Evolutionary conservation across 2,888 invertebrate species (phyloP), one percentile per base, ranked within the genome.

Genomic region (Latheticus oryzae): DNA sequence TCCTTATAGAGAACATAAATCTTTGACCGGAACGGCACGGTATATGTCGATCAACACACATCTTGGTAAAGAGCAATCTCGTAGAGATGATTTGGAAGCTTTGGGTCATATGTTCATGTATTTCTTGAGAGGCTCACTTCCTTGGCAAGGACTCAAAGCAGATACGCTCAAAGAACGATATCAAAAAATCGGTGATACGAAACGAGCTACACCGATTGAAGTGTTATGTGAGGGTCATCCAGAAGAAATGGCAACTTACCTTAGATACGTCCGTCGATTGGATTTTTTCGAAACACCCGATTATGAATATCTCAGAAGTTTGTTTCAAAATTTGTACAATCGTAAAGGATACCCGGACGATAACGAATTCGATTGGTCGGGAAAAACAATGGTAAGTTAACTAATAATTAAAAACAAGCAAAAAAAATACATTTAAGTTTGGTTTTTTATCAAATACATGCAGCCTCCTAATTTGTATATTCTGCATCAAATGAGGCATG

Each of bases 1-100:
- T 86, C 98, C 99, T 75, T 99, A 99, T 84, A 92, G 98, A 88
- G 99, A 99, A 87, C 99, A 99, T 87, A 99, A 99, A 85, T 97
- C 97, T 79, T 87, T 99, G 78, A 99, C 99, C 65, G 99, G 99
- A 74, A 99, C 99, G 11, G 77, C 77, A 21, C 89, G 99, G 83
- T 99, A 99, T 84, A 99, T 99, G 99, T 98, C 97, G 82, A 99
- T 99, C 83, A 99, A 99, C 82, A 99, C 99, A 80, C 99, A 99
- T 86, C 90, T 99, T 85, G 99, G 99, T 76, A 96, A 97, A 88
- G 99, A 99, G 84, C 99, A 99, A 88, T 97, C 97, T 77, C 88
- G 99, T 80, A 62, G 98, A 79, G 99, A 99, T 83, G 99, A 99
- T 84, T 85, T 99, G 80, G 99, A 99, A 83, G 99, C 99, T 64